A percentile compares a stretch with the other conserved stretches of the same genome.
These are phyloP conservation scores for Lamellibrachia satsuma DNA, from an alignment of 2,888 invertebrate genomes.

Conservation along the genomic window DNA sequence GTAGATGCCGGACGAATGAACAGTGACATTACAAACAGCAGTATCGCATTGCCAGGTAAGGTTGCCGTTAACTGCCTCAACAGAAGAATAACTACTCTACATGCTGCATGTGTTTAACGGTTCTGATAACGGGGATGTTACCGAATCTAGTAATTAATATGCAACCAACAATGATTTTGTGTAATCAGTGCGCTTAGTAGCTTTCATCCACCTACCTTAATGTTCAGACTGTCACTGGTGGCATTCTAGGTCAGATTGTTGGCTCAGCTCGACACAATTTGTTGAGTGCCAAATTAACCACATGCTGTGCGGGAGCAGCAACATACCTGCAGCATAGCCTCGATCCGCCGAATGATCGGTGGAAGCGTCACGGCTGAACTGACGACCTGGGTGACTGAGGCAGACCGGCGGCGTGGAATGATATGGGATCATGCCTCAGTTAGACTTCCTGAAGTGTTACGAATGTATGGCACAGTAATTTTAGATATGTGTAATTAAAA, in stretches of 20 bases:
- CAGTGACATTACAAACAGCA: not conserved
- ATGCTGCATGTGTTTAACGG: not conserved
- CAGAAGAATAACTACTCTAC: not conserved
- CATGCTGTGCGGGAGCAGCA: not conserved
- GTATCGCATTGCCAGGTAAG: not conserved
- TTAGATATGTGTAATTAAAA: too few relatives aligned
- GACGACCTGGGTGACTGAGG: not conserved
- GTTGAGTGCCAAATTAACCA: slow-evolving; percentile 7
- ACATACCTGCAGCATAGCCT: not conserved
- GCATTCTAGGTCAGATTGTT: not conserved
- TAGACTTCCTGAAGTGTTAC: too few relatives aligned
- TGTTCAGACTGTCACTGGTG: not conserved
- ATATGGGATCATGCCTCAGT: not conserved
- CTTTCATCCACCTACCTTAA: not conserved
- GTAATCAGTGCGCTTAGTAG: not conserved
- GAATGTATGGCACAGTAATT: too few relatives aligned
- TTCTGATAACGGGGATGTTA: not conserved
- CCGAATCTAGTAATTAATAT: not conserved
- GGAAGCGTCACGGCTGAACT: not conserved
- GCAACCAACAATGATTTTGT: not conserved
- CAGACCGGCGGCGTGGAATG: not conserved
- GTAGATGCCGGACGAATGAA: not conserved
- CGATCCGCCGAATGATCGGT: not conserved
- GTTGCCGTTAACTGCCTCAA: not conserved
- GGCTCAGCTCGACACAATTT: not conserved